Evolutionary conservation across 2,113 vertebrate species (phyloP), one percentile per base, ranked within the genome.

Genomic region (Gavia stellata): DNA sequence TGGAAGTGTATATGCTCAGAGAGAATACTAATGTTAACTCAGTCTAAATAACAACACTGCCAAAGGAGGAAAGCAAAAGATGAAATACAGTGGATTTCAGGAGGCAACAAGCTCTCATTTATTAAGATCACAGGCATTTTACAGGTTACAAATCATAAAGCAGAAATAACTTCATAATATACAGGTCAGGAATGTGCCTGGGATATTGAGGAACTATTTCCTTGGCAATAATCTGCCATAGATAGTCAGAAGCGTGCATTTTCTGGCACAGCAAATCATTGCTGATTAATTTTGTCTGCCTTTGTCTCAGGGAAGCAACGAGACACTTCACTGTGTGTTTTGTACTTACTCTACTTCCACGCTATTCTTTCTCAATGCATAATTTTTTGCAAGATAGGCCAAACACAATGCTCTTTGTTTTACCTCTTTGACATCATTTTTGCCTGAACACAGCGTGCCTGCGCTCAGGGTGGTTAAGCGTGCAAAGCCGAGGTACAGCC

Each of bases 131-230:
- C 84, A 90, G 92, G 94, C 95, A 70, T 97, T 96, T 97, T 97
- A 50, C 94, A 94, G 96, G 92, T 97, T 97, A 97, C 92, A 97
- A 97, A 97, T 97, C 97, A 96, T 91, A 91, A 80, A 89, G 91
- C 94, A 96, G 96, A 97, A 97, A 97, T 95, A 97, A 97, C 94
- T 97, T 97, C 87, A 92, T 95, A 97, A 95, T 97, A 95, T 96
- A 97, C 94, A 97, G 97, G 94, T 97, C 96, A 97, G 96, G 95
- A 97, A 97, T 97, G 95, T 97, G 97, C 86, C 91, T 92, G 91
- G 95, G 94, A 97, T 96, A 92, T 93, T 93, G 96, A 97, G 96
- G 95, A 93, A 96, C 96, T 96, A 96, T 96, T 97, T 97, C 94
- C 92, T 92, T 58, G 84, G 97, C 97, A 97, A 96, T 97, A 96